Evolutionary conservation across 2,113 vertebrate species (phyloP).

Genomic region (Accipiter virgatus): DNA sequence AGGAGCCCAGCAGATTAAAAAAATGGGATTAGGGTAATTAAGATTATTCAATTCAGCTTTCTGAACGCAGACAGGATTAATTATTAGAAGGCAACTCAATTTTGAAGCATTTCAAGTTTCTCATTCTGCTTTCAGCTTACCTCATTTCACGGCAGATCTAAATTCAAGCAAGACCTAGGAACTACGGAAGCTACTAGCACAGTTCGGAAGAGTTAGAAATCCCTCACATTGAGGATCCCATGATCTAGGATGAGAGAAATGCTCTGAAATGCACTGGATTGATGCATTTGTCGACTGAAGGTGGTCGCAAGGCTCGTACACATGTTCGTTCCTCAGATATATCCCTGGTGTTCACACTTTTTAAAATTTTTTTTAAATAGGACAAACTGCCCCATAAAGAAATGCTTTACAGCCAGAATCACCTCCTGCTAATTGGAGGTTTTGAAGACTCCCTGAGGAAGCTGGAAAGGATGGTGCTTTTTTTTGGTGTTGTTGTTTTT

Average conservation of each 20-base stretch:
- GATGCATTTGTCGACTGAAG: too few species aligned
- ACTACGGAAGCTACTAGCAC: fast-evolving
- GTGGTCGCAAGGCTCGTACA: background rate
- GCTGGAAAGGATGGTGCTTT: background rate
- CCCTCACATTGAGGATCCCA: background rate
- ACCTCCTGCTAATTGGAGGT: background rate
- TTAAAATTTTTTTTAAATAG: background rate
- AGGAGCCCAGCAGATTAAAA: background rate
- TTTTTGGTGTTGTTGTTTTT: background rate
- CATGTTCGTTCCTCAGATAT: fast-evolving
- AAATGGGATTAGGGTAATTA: background rate
- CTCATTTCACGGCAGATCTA: fast-evolving
- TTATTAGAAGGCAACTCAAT: background rate
- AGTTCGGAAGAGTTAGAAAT: background rate
- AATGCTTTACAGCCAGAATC: background rate
- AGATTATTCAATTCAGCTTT: background rate
- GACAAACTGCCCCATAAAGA: background rate
- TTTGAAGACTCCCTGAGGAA: background rate
- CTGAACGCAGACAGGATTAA: background rate
- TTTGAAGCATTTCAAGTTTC: background rate
- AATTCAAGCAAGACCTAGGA: background rate
- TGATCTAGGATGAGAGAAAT: background rate
- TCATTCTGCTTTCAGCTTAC: background rate
- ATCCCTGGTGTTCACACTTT: background rate
- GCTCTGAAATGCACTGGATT: fast-evolving